These are phyloP conservation scores for Oxyteleia sp. DNA, from an alignment of 2,888 invertebrate species.

Conservation along the genomic window DNA sequence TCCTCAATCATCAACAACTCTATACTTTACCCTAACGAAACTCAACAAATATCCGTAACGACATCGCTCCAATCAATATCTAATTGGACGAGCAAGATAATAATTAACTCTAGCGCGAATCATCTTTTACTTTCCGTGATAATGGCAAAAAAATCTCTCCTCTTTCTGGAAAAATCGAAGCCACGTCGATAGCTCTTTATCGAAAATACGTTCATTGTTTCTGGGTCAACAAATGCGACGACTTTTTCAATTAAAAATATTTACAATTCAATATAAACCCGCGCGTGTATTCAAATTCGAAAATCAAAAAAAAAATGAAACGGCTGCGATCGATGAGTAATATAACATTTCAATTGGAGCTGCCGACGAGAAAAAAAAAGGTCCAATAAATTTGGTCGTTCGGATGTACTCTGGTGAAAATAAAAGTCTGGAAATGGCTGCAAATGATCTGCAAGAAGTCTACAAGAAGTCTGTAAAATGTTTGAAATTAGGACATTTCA, in stretches of 20 bases:
- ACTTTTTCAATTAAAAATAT: conserved; percentile 24
- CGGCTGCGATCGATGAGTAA: background rate
- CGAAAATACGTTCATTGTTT: conserved; percentile 12
- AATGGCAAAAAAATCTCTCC: conserved; percentile 25
- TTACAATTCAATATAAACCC: background rate
- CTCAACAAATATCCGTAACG: conserved; percentile 20
- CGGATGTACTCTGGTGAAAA: too few relatives aligned
- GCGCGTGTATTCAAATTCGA: background rate
- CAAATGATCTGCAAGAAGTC: too few relatives aligned
- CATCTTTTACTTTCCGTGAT: conserved; percentile 19
- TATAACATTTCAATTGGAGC: conserved; percentile 3
- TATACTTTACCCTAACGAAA: conserved; percentile 5
- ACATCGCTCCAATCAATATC: conserved; percentile 28
- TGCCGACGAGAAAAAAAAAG: background rate
- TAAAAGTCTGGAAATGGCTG: too few relatives aligned
- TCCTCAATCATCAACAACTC: conserved; percentile 2
- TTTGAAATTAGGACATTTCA: too few relatives aligned
- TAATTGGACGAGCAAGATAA: conserved; percentile 34
- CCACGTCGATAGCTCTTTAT: conserved; percentile 11
- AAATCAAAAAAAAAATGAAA: conserved; percentile 1
- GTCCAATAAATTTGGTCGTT: background rate
- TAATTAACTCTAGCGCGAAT: conserved; percentile 28
- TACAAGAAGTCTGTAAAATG: too few relatives aligned
- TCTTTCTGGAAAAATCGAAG: conserved; percentile 9
- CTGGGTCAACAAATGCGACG: conserved; percentile 14